Evolutionary conservation across 1,140 invertebrate genomes (phyloP).

Genomic region (Leptinotarsa undecemlineata): DNA sequence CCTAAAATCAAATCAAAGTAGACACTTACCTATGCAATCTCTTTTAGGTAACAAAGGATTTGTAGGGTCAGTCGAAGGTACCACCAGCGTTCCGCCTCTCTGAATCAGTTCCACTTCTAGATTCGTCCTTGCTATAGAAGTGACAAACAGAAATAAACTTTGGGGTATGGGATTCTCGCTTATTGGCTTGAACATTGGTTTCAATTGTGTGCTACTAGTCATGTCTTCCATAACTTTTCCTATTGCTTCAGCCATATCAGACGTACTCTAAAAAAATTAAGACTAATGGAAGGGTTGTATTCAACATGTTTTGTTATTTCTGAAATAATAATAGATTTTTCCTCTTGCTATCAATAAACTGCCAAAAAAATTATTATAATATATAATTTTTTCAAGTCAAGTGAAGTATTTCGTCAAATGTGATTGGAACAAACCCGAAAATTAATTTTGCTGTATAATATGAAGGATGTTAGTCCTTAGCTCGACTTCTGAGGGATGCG

Average conservation of each 20-base stretch:
- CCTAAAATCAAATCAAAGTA: no score
- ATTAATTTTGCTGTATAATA: no score
- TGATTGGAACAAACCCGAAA: no score
- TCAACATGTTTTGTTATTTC: no score
- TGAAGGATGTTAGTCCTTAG: no score
- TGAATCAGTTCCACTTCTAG: conserved; percentile 90
- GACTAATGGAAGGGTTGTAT: background rate
- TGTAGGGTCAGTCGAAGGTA: conserved; percentile 59
- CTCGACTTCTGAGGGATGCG: no score
- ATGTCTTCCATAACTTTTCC: conserved; percentile 92
- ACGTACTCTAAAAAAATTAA: conserved; percentile 57
- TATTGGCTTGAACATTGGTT: conserved; percentile 63
- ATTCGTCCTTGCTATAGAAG: conserved; percentile 89
- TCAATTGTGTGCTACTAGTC: conserved; percentile 75
- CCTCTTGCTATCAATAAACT: no score
- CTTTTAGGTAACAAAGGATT: conserved; percentile 74
- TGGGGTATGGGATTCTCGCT: conserved; percentile 66
- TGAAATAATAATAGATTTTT: no score
- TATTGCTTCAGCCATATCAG: conserved; percentile 77
- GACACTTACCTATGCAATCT: conserved; percentile 77
- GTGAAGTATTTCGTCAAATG: no score
- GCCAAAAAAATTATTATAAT: no score
- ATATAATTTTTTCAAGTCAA: no score
- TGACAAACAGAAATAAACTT: conserved; percentile 85
- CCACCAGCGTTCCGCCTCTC: conserved; percentile 75